phyloP scores from a whole-genome alignment of 2,797 vertebrate species.

The Poecilia wingei region DNA sequence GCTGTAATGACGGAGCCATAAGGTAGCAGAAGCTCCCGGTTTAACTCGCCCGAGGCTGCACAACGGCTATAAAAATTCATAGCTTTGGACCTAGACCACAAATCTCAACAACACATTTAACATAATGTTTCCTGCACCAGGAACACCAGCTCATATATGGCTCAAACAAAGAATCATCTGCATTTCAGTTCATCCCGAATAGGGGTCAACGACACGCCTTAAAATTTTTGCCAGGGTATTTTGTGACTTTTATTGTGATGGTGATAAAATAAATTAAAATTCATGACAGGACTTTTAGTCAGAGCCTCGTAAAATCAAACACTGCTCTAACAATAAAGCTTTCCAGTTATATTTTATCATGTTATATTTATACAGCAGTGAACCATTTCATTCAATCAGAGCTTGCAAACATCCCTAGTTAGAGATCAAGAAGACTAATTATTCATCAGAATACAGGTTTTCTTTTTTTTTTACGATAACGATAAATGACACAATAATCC shows the following conservation, averaged over 20 bases:
- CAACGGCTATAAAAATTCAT: slow-evolving; percentile 72
- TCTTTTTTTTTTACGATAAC: neutral
- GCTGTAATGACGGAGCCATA: slow-evolving; percentile 59
- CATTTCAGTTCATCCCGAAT: slow-evolving; percentile 24
- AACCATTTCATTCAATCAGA: neutral
- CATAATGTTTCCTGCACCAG: slow-evolving; percentile 53
- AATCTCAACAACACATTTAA: slow-evolving; percentile 66
- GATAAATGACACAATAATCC: neutral
- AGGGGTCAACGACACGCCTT: neutral
- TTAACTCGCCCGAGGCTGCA: slow-evolving; percentile 54
- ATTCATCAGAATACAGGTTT: neutral
- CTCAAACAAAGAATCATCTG: neutral
- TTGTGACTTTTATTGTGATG: neutral
- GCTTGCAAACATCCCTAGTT: neutral
- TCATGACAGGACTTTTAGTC: neutral
- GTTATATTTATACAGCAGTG: neutral
- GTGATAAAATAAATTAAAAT: neutral
- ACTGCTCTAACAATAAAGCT: neutral
- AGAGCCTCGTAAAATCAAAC: neutral
- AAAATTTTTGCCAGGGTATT: neutral
- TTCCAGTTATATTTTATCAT: neutral
- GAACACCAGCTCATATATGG: slow-evolving; percentile 20
- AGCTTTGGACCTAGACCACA: slow-evolving; percentile 60
- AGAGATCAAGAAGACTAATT: slow-evolving; percentile 1
- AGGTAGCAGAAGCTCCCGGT: slow-evolving; percentile 48